Evolutionary conservation across 2,888 invertebrate species (phyloP).

Genomic region (Zele albiditarsus): DNA sequence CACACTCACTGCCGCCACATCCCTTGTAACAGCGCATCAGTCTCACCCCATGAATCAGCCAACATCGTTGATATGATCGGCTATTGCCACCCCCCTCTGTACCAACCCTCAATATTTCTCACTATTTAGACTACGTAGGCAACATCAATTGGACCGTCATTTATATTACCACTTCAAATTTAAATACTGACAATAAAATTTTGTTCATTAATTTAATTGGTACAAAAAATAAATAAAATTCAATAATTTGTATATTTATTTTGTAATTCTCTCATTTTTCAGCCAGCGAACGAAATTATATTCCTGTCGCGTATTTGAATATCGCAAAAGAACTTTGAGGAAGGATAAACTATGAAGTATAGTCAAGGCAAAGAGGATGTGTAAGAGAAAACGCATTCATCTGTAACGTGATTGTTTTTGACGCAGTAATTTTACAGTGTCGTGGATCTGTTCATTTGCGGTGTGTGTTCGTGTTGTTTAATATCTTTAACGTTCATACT

Average conservation of each 20-base stretch:
- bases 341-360: not conserved
- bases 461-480: slow-evolving; percentile 18
- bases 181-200: not conserved
- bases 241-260: too few relatives aligned
- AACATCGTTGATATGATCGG: slow-evolving; percentile 51
- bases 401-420: slow-evolving; percentile 71
- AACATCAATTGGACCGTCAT: not conserved
- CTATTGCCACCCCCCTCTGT: slow-evolving; percentile 19
- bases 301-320: too few relatives aligned
- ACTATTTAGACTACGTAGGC: not conserved
- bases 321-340: not conserved
- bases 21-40: slow-evolving; percentile 17
- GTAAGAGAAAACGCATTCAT: slow-evolving; percentile 56
- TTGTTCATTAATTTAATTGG: not conserved
- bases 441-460: slow-evolving; percentile 65
- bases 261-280: too few relatives aligned
- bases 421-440: slow-evolving; percentile 73
- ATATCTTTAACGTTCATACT: not conserved
- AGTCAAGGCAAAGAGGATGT: slow-evolving; percentile 23
- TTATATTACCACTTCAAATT: slow-evolving; percentile 5
- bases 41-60: slow-evolving; percentile 47
- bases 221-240: not conserved
- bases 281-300: too few relatives aligned
- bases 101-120: slow-evolving; percentile 31
- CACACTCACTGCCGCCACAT: slow-evolving; percentile 23